A percentile compares a stretch with the other conserved stretches of the same genome.
Evolutionary conservation across 2,113 vertebrate genomes (phyloP).

Genomic region (Heptranchias perlo): DNA sequence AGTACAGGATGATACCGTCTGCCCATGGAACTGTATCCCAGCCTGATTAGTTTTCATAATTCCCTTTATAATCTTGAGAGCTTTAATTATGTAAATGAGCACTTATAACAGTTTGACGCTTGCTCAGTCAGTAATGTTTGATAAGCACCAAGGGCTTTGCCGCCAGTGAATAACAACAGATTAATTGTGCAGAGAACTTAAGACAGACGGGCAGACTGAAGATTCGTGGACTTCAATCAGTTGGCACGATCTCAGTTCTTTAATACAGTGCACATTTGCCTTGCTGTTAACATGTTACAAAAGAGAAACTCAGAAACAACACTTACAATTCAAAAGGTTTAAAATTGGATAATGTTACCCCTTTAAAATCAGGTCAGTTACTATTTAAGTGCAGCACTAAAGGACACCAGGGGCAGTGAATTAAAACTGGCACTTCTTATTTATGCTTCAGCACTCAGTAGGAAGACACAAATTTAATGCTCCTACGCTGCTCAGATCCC

Average conservation of each 20-base stretch:
- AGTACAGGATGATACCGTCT: too few species aligned
- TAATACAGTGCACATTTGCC: background rate
- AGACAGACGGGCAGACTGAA: background rate
- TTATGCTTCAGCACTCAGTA: background rate
- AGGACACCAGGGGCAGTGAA: background rate
- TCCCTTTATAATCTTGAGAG: background rate
- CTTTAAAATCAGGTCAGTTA: background rate
- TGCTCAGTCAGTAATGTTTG: background rate
- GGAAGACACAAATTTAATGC: background rate
- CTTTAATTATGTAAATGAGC: background rate
- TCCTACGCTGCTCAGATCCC: background rate
- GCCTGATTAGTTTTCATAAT: background rate
- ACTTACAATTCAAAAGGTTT: background rate
- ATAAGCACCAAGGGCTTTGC: background rate
- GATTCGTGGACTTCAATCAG: background rate
- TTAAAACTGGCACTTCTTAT: background rate
- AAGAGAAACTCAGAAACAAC: background rate
- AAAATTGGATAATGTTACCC: background rate
- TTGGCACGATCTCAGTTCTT: background rate
- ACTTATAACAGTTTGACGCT: background rate
- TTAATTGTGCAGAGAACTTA: background rate
- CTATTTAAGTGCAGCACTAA: background rate
- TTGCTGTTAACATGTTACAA: background rate
- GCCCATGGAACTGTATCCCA: too few species aligned
- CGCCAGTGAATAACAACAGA: background rate